Percentiles rank a stretch among this genome's conserved stretches.
Evolutionary conservation across 2,797 vertebrate species (phyloP).

Genomic region (Leuciscus waleckii): DNA sequence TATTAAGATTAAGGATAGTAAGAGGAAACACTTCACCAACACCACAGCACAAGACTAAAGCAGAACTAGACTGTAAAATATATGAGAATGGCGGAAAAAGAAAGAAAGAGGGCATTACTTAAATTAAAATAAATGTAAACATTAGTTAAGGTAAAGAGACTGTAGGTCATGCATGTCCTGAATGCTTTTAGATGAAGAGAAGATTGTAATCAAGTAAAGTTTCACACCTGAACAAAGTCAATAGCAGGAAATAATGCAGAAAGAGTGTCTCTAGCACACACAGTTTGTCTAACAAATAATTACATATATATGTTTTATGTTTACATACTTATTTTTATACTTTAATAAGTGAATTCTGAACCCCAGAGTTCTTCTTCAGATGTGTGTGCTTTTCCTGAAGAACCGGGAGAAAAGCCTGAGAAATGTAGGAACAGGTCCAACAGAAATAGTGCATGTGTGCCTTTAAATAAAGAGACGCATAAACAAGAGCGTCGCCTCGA

Average conservation of each 20-base stretch:
- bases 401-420: not conserved
- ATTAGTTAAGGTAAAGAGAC: too few relatives aligned
- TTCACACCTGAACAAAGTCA: not conserved
- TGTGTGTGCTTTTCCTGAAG: not conserved
- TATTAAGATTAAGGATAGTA: too few relatives aligned
- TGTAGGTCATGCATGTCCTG: too few relatives aligned
- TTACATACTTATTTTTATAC: not conserved
- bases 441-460: slow-evolving; percentile 1
- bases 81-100: too few relatives aligned
- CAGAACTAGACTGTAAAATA: too few relatives aligned
- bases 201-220: too few relatives aligned
- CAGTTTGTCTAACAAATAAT: slow-evolving; percentile 3
- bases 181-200: too few relatives aligned
- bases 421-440: not conserved
- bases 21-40: too few relatives aligned
- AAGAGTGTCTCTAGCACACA: not conserved
- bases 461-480: slow-evolving; percentile 2
- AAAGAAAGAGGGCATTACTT: too few relatives aligned
- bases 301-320: not conserved
- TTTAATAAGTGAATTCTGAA: not conserved
- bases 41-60: too few relatives aligned
- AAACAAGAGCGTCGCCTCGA: not conserved
- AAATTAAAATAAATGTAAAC: too few relatives aligned
- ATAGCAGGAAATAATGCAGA: slow-evolving; percentile 12
- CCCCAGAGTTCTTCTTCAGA: too few relatives aligned